Percentiles rank a stretch among this genome's conserved stretches.
These are phyloP conservation scores for Meloidogyne exigua DNA, from an alignment of 1,140 invertebrate genomes.

Conservation along the genomic window DNA sequence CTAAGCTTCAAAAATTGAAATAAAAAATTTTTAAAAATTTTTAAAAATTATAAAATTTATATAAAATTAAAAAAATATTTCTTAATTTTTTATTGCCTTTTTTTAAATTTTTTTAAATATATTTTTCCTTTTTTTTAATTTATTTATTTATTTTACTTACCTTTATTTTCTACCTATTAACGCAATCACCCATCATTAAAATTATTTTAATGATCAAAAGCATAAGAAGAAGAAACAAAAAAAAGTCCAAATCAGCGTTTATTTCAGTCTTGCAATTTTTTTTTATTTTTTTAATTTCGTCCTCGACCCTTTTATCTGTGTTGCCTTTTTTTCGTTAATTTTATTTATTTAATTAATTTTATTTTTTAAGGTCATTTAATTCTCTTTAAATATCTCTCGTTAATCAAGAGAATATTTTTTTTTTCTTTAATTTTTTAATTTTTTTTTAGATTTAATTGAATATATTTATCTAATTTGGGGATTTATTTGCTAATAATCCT, in stretches of 20 bases:
- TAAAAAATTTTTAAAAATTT: too few relatives aligned
- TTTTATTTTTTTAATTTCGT: not conserved
- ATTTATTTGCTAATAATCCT: too few relatives aligned
- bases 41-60: not conserved
- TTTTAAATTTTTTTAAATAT: not conserved
- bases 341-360: not conserved
- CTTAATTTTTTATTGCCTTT: not conserved
- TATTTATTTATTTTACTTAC: not conserved
- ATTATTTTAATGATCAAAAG: not conserved
- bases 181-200: not conserved
- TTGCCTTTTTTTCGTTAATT: not conserved
- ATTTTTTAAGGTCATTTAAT: not conserved
- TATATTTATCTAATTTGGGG: too few relatives aligned
- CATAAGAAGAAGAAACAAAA: not conserved
- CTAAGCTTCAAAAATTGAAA: too few relatives aligned
- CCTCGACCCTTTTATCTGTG: conserved; percentile 1
- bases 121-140: too few relatives aligned
- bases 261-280: not conserved
- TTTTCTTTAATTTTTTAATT: not conserved
- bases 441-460: too few relatives aligned
- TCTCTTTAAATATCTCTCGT: not conserved
- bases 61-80: not conserved
- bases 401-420: not conserved
- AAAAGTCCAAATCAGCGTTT: not conserved
- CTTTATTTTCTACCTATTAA: not conserved